Evolutionary conservation across 1,140 invertebrate species (phyloP).

Genomic region (Dufourea novaeangliae): DNA sequence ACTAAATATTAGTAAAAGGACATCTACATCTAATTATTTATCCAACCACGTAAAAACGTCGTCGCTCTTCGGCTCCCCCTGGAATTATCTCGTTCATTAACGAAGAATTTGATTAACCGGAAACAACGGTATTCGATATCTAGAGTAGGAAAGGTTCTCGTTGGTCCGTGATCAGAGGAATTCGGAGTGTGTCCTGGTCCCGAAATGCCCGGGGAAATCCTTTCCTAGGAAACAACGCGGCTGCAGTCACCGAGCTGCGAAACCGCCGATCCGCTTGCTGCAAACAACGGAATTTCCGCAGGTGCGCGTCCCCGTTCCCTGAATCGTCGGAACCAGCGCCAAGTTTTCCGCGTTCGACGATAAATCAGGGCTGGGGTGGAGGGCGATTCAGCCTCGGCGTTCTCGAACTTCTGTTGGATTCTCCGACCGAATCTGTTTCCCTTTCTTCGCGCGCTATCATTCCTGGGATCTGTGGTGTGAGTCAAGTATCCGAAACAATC

Average conservation of each 20-base stretch:
- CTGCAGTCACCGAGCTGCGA: slow-evolving; percentile 49
- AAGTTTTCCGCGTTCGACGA: background rate
- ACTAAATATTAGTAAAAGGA: too few relatives aligned
- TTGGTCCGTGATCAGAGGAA: background rate
- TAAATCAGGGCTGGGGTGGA: background rate
- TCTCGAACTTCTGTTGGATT: background rate
- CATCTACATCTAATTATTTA: too few relatives aligned
- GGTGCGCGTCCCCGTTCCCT: background rate
- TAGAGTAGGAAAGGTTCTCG: too few relatives aligned
- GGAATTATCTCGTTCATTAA: background rate
- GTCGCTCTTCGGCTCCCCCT: too few relatives aligned
- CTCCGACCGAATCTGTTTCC: background rate
- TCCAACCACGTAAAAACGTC: too few relatives aligned
- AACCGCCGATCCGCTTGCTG: slow-evolving; percentile 31
- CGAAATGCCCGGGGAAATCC: background rate
- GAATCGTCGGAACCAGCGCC: background rate
- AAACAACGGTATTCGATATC: background rate
- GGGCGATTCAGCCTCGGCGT: background rate
- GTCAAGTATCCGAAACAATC: background rate
- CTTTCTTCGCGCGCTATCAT: background rate
- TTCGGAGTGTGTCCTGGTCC: background rate
- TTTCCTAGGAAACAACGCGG: background rate
- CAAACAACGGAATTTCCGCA: slow-evolving; percentile 10
- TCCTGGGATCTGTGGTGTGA: background rate
- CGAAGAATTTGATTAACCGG: slow-evolving; percentile 9